Percentiles rank a stretch among this genome's conserved stretches.
phyloP scores from a whole-genome alignment of 2,888 invertebrate species.

The Ceratothoa steindachneri region DNA sequence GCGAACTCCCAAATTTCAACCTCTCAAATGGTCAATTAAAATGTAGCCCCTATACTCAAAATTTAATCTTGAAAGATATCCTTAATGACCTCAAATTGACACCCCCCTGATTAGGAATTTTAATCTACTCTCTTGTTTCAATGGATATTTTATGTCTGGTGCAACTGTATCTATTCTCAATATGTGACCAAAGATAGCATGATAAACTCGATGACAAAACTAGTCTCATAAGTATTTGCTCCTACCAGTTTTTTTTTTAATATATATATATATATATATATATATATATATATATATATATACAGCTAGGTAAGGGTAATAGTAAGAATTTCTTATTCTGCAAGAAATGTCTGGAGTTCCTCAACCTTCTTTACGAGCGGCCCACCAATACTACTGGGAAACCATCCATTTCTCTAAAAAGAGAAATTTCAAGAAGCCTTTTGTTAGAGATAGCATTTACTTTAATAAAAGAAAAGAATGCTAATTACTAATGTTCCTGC shows the following conservation, averaged over 20 bases:
- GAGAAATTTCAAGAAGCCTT: too few relatives aligned
- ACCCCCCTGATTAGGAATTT: too few relatives aligned
- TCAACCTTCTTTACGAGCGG: background rate
- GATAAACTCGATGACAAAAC: background rate
- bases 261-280: background rate
- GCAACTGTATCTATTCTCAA: background rate
- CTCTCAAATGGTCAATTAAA: too few relatives aligned
- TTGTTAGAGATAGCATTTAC: too few relatives aligned
- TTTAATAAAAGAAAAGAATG: too few relatives aligned
- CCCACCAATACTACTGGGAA: too few relatives aligned
- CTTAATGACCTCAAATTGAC: background rate
- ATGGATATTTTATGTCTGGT: background rate
- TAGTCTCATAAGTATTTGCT: background rate
- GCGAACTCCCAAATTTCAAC: too few relatives aligned
- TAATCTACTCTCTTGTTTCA: background rate
- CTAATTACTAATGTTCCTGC: too few relatives aligned
- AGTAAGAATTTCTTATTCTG: background rate
- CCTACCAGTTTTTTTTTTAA: background rate
- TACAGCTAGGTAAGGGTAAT: background rate
- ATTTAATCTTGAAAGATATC: too few relatives aligned
- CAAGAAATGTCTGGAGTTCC: too few relatives aligned
- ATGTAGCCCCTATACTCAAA: too few relatives aligned
- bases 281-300: background rate
- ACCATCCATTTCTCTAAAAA: too few relatives aligned
- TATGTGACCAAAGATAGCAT: background rate